A percentile compares a stretch with the other conserved stretches of the same genome.
Conservation (phyloP, 2,888 invertebrate genomes). For the Drosophila ezoana region DNA sequence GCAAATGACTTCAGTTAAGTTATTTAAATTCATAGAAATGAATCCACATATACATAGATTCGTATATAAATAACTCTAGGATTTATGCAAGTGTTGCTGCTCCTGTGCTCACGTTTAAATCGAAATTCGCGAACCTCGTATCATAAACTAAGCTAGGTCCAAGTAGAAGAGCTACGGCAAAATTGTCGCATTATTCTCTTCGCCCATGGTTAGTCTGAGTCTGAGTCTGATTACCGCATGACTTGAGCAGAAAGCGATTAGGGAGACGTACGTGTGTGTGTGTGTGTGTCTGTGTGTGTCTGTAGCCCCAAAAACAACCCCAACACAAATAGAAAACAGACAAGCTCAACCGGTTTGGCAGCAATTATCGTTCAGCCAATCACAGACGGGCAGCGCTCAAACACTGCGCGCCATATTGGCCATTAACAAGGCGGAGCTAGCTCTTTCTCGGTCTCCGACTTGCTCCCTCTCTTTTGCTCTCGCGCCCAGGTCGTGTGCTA, state of each 20-base stretch:
- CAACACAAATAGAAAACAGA: constrained; percentile 41
- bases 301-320: constrained; percentile 43
- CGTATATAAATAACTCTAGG: no score
- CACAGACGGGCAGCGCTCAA: constrained; percentile 19
- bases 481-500: constrained; percentile 19
- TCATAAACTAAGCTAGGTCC: constrained; percentile 11
- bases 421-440: constrained; percentile 71
- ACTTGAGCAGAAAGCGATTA: constrained; percentile 82
- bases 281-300: constrained; percentile 1
- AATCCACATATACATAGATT: no score
- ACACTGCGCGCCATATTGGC: constrained; percentile 79
- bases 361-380: constrained; percentile 74
- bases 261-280: constrained; percentile 22
- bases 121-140: constrained; percentile 56
- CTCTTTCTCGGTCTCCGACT: constrained; percentile 2
- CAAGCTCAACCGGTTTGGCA: constrained; percentile 55
- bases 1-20: no score
- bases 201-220: constrained; percentile 51
- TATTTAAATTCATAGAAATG: no score
- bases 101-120: constrained; percentile 47
- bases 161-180: constrained; percentile 6
- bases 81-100: constrained; percentile 34
- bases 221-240: constrained; percentile 76
- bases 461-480: constrained; percentile 4
- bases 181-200: constrained; percentile 62